phyloP scores from a whole-genome alignment of 2,113 vertebrate genomes.

The Chloropsis cyanopogon region DNA sequence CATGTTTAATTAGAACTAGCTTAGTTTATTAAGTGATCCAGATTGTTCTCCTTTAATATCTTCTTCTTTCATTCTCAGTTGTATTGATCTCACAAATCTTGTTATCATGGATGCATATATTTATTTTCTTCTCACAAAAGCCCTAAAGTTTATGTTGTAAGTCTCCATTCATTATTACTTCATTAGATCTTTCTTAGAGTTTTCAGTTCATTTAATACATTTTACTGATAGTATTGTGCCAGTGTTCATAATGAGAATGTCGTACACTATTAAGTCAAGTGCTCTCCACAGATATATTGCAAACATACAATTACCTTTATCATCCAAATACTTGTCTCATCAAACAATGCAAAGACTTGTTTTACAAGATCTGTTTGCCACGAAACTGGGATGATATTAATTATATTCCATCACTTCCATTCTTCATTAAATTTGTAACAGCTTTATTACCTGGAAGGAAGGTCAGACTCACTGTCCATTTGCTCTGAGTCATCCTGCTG shows the following conservation, averaged over 20 bases:
- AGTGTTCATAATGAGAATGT: not conserved
- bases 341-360: not conserved
- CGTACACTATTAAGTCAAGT: not conserved
- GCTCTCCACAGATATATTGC: not conserved
- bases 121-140: not conserved
- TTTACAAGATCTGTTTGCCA: not conserved
- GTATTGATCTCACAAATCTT: not conserved
- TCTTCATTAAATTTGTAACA: conserved; percentile 14
- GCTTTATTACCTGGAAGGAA: conserved; percentile 17
- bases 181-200: not conserved
- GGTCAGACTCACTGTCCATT: not conserved
- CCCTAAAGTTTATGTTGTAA: not conserved
- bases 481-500: conserved; percentile 25
- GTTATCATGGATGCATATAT: not conserved
- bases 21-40: not conserved
- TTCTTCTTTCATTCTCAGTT: not conserved
- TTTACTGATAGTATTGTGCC: not conserved
- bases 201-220: not conserved
- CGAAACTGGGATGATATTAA: not conserved
- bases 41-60: not conserved
- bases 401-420: not conserved
- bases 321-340: not conserved
- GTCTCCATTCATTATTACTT: not conserved
- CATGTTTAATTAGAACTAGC: not conserved
- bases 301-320: not conserved